Conservation (phyloP, 2,888 invertebrate species). For the Eristalis arbustorum region DNA sequence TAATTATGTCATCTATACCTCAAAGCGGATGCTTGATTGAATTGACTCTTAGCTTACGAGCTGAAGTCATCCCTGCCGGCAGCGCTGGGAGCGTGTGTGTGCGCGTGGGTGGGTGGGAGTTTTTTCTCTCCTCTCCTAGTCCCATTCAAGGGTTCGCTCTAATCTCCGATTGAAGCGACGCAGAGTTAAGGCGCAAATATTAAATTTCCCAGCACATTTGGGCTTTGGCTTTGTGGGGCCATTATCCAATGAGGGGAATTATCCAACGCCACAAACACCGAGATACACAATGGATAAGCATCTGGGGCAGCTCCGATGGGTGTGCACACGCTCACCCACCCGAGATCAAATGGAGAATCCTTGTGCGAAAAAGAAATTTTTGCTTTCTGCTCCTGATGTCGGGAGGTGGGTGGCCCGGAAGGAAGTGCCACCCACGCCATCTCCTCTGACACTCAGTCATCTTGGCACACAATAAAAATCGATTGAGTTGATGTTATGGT, state of each 20-base stretch:
- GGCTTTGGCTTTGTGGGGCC: conserved; percentile 32
- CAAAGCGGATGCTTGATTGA: conserved; percentile 66
- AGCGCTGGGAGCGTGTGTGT: neutral
- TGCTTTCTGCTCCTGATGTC: neutral
- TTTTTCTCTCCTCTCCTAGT: neutral
- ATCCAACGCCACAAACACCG: conserved; percentile 54
- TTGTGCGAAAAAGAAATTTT: neutral
- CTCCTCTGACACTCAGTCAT: conserved; percentile 18
- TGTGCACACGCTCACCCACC: neutral
- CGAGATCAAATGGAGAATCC: neutral
- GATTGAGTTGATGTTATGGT: conserved; percentile 63
- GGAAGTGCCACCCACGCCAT: conserved; percentile 29
- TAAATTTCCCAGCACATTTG: conserved; percentile 37
- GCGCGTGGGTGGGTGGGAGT: neutral
- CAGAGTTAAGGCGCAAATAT: conserved; percentile 43
- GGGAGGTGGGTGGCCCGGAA: neutral
- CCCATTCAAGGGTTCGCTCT: conserved; percentile 21
- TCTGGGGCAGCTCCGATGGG: conserved; percentile 10
- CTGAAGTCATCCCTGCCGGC: neutral
- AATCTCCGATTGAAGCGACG: conserved; percentile 55
- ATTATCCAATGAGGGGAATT: conserved; percentile 64
- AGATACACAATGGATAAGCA: conserved; percentile 50
- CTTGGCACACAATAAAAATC: conserved; percentile 68
- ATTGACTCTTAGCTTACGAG: conserved; percentile 50
- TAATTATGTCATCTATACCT: conserved; percentile 65